These are phyloP conservation scores for Ameiurus melas DNA, from an alignment of 2,113 vertebrate species.

Conservation along the genomic window DNA sequence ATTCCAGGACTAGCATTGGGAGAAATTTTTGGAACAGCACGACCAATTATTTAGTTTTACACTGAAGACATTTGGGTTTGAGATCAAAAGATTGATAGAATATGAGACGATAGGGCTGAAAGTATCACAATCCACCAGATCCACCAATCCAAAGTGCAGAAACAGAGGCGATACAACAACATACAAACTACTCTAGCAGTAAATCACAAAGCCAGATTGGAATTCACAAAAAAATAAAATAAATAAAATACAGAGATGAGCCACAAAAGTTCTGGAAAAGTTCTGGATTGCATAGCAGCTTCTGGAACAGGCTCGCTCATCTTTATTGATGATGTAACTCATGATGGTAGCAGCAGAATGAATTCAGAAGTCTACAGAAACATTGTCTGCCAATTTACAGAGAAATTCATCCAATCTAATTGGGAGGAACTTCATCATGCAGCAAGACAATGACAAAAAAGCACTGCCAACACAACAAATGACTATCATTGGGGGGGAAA, in stretches of 20 bases:
- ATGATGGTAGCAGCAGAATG: background rate
- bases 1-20: background rate
- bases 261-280: too few species aligned
- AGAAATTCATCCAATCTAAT: background rate
- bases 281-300: background rate
- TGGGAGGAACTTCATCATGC: background rate
- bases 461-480: background rate
- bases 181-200: too few species aligned
- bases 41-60: background rate
- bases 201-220: too few species aligned
- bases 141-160: too few species aligned
- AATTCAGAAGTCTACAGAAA: background rate
- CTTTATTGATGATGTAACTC: background rate
- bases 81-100: background rate
- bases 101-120: background rate
- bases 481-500: too few species aligned
- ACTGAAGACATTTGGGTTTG: background rate
- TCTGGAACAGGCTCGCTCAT: background rate
- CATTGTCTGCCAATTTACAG: background rate
- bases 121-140: too few species aligned
- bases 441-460: background rate
- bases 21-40: background rate
- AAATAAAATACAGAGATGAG: too few species aligned
- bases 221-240: too few species aligned
- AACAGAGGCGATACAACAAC: too few species aligned